phyloP scores from a whole-genome alignment of 2,113 vertebrate genomes.

The Syngnathus typhle region DNA sequence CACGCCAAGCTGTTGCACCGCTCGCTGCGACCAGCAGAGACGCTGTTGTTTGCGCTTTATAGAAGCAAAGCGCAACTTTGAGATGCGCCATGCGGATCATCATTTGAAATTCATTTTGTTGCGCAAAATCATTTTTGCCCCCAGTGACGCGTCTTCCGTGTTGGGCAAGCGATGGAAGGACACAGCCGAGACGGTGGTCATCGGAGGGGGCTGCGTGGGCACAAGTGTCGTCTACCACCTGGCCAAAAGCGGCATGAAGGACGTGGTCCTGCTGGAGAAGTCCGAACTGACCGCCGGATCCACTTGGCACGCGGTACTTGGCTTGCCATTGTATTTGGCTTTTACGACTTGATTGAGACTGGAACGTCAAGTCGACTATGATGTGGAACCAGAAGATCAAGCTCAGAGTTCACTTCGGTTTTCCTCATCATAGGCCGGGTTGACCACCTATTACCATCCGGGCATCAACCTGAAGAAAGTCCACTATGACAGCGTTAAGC shows the following conservation, averaged over 20 bases:
- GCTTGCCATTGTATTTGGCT: not conserved
- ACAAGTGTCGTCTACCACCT: conserved; percentile 92
- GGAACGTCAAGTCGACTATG: too few relatives aligned
- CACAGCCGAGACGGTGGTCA: conserved; percentile 83
- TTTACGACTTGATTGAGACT: not conserved
- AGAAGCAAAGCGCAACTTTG: too few relatives aligned
- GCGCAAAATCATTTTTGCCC: not conserved
- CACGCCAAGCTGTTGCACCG: not conserved
- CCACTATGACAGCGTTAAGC: conserved; percentile 90
- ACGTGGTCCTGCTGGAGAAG: conserved; percentile 92
- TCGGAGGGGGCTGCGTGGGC: conserved; percentile 91
- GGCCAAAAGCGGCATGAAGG: conserved; percentile 88
- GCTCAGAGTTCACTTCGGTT: not conserved
- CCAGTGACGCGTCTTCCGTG: conserved; percentile 42
- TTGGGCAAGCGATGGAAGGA: conserved; percentile 80
- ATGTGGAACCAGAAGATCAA: too few relatives aligned
- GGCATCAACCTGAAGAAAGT: conserved; percentile 98
- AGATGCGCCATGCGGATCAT: too few relatives aligned
- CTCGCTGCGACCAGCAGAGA: too few relatives aligned
- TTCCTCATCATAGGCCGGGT: conserved; percentile 78
- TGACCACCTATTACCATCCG: conserved; percentile 96
- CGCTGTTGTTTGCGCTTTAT: too few relatives aligned
- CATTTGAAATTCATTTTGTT: too few relatives aligned
- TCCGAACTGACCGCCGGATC: conserved; percentile 95
- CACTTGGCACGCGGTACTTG: conserved; percentile 95